Percentiles rank a stretch among this genome's conserved stretches.
phyloP scores from a whole-genome alignment of 2,113 vertebrate genomes.

The Danionella cerebrum region DNA sequence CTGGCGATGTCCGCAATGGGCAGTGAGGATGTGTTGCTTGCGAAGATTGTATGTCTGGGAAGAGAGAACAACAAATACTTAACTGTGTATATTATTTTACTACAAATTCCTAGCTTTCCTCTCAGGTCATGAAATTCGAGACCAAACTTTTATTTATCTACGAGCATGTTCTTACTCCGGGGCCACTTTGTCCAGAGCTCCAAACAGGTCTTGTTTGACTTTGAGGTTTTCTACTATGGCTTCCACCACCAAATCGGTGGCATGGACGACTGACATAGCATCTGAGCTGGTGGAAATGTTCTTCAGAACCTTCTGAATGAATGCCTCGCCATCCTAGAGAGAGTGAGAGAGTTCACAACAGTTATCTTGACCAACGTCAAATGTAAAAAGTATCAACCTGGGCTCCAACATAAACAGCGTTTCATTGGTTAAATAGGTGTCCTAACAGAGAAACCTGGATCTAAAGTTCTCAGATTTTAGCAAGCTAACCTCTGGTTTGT shows the following conservation, averaged over 20 bases:
- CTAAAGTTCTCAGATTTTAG: no score
- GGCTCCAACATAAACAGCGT: no score
- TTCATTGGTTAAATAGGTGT: no score
- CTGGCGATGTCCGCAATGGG: slow-evolving; percentile 81
- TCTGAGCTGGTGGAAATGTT: slow-evolving; percentile 77
- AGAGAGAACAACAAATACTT: neutral
- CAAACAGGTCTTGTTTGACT: slow-evolving; percentile 82
- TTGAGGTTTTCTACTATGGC: slow-evolving; percentile 90
- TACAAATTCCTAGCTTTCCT: no score
- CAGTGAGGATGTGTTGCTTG: slow-evolving; percentile 95
- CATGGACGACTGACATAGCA: slow-evolving; percentile 66
- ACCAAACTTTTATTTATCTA: neutral
- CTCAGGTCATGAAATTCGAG: neutral
- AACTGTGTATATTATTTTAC: no score
- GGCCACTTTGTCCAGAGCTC: slow-evolving; percentile 82
- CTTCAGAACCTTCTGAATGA: slow-evolving; percentile 75
- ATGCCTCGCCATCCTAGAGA: slow-evolving; percentile 76
- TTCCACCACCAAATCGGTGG: slow-evolving; percentile 86
- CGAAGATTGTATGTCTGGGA: slow-evolving; percentile 85
- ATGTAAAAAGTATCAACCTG: no score
- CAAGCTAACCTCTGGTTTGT: slow-evolving; percentile 85
- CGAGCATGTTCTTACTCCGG: slow-evolving; percentile 66
- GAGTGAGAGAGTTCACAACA: neutral
- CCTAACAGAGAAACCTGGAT: no score
- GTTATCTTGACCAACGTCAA: no score